Conservation (phyloP, 2,888 invertebrate species). For the Eledona agricola region DNA sequence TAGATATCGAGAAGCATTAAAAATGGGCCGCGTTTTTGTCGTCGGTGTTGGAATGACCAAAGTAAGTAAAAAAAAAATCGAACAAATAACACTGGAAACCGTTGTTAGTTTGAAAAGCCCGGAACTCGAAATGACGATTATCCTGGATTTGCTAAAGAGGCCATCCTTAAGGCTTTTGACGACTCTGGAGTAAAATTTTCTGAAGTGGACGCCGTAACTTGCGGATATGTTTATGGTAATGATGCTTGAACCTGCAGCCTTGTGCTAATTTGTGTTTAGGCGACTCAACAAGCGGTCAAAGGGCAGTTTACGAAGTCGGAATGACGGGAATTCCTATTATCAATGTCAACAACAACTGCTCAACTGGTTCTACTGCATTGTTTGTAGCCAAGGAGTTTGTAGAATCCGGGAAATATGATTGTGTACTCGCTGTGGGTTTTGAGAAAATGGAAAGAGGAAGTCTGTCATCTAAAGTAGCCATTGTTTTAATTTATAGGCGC, state of each 20-base stretch:
- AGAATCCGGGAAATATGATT: constrained; percentile 87
- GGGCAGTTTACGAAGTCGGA: constrained; percentile 92
- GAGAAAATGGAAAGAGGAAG: constrained; percentile 98
- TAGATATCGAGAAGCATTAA: constrained; percentile 21
- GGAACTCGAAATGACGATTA: constrained; percentile 86
- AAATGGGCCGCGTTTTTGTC: constrained; percentile 76
- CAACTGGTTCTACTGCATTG: constrained; percentile 94
- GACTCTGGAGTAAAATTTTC: constrained; percentile 83
- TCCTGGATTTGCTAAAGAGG: constrained; percentile 94
- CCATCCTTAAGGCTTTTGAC: constrained; percentile 84
- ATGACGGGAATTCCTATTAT: constrained; percentile 97
- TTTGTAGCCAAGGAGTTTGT: constrained; percentile 90
- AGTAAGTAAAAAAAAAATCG: constrained; percentile 62
- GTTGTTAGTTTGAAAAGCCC: constrained; percentile 94
- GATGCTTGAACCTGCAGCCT: not conserved
- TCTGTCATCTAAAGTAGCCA: constrained; percentile 72
- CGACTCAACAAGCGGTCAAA: constrained; percentile 95
- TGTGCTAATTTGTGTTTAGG: constrained; percentile 62
- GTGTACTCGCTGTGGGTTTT: constrained; percentile 93
- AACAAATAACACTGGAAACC: constrained; percentile 8
- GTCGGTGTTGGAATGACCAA: constrained; percentile 98
- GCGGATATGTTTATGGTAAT: constrained; percentile 89
- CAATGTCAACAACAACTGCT: constrained; percentile 99
- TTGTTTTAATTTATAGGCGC: not conserved
- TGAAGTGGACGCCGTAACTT: constrained; percentile 87